Conservation (phyloP, 2,113 vertebrate genomes). For the Vidua chalybeata region DNA sequence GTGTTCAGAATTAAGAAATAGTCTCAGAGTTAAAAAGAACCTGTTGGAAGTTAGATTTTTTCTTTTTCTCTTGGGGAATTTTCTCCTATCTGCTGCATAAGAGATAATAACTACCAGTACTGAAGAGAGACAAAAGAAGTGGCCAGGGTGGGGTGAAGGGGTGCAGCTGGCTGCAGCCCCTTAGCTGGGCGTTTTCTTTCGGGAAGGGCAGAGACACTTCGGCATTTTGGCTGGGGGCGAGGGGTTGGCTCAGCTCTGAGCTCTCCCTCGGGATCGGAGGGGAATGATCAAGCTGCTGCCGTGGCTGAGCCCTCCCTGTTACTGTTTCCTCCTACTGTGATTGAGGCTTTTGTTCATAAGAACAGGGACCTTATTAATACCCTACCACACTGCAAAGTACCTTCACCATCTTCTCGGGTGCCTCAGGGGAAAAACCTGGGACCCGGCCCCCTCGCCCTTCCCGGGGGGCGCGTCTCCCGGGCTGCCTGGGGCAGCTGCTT, state of each 20-base stretch:
- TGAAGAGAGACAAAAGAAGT: neutral
- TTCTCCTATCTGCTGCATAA: neutral
- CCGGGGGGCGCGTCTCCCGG: accelerated
- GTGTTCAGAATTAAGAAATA: constrained; percentile 13
- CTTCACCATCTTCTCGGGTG: neutral
- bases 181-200: neutral
- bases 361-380: neutral
- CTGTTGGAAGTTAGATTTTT: neutral
- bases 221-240: neutral
- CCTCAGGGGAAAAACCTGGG: too few species aligned
- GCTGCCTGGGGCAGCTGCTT: too few species aligned
- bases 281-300: accelerated
- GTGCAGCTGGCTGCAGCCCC: neutral
- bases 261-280: accelerated
- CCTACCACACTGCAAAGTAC: neutral
- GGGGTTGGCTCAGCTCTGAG: accelerated
- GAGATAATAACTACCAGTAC: neutral
- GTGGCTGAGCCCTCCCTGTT: accelerated
- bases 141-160: neutral
- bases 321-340: accelerated
- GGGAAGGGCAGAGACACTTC: neutral
- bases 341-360: neutral
- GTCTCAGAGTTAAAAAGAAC: neutral
- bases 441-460: accelerated
- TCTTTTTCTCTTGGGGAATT: neutral